A percentile compares a stretch with the other conserved stretches of the same genome.
phyloP scores from a whole-genome alignment of 2,888 invertebrate species.

The Allolobophora icterica region DNA sequence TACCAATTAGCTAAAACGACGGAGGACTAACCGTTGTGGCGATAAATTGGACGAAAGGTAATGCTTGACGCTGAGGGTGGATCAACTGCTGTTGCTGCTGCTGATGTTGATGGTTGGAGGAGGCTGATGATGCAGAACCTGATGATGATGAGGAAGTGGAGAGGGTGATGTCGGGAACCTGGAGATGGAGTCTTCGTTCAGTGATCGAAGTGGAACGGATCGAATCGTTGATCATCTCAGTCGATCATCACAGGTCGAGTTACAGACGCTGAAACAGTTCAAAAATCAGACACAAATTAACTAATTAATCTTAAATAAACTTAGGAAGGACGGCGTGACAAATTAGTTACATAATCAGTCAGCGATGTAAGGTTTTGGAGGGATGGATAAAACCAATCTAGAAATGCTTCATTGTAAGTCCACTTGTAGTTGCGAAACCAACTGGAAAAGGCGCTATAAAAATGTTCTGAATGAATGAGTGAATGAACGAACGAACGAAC shows the following conservation, averaged over 20 bases:
- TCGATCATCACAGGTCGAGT: background rate
- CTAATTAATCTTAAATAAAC: no score
- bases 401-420: no score
- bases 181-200: background rate
- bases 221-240: constrained; percentile 10
- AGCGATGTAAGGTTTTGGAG: no score
- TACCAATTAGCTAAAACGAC: background rate
- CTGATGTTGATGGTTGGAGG: background rate
- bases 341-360: no score
- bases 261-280: background rate
- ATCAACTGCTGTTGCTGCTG: background rate
- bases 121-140: background rate
- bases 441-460: no score
- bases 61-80: background rate
- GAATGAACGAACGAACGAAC: no score
- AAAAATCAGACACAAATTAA: background rate
- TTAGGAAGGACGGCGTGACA: no score
- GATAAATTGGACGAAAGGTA: constrained; percentile 1
- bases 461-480: no score
- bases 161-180: background rate
- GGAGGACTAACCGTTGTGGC: background rate
- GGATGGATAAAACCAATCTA: no score
- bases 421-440: no score
- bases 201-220: background rate
- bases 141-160: background rate